Evolutionary conservation across 1,140 invertebrate species (phyloP).

Genomic region (Mamestra configurata): DNA sequence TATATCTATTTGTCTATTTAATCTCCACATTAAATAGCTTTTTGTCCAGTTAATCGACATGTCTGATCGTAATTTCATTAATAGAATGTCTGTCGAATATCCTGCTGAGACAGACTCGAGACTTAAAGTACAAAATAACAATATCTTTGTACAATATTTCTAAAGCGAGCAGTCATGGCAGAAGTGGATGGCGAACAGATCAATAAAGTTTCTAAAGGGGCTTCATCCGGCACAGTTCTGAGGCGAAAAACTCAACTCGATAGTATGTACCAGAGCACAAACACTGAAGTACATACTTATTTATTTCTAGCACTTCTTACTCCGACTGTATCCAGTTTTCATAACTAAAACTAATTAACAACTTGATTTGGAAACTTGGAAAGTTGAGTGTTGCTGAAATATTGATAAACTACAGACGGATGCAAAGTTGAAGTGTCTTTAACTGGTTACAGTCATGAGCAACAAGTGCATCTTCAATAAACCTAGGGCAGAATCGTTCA

Average conservation of each 20-base stretch:
- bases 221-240: conserved; percentile 12
- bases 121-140: conserved; percentile 1
- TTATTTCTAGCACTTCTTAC: background rate
- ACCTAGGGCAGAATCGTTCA: too few relatives aligned
- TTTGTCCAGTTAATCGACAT: background rate
- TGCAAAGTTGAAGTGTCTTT: background rate
- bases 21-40: conserved; percentile 4
- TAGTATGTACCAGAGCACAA: background rate
- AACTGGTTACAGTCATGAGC: background rate
- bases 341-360: background rate
- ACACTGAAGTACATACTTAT: background rate
- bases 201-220: conserved; percentile 22
- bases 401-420: background rate
- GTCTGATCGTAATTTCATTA: background rate
- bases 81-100: background rate
- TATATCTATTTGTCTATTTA: conserved; percentile 6
- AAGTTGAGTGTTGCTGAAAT: background rate
- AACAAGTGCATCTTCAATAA: background rate
- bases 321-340: background rate
- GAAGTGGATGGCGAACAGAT: conserved; percentile 26
- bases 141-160: conserved; percentile 20
- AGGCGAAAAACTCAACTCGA: conserved; percentile 11
- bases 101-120: conserved; percentile 3
- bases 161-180: conserved; percentile 5
- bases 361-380: background rate